Conservation (phyloP, 2,113 vertebrate species). For the Dicrurus megarhynchus region DNA sequence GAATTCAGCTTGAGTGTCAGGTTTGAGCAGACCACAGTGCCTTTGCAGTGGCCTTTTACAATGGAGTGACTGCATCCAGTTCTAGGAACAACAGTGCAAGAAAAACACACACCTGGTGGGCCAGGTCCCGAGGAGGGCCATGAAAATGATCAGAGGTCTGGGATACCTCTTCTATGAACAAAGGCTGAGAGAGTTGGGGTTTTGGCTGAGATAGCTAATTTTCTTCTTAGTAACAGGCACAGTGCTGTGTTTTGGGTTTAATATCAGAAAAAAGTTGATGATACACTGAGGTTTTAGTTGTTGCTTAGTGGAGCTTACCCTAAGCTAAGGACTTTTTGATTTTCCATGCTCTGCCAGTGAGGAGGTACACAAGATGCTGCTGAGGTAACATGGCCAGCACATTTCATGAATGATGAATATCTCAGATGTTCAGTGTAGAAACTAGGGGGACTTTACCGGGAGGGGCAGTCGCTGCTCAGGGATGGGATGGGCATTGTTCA, state of each 20-base stretch:
- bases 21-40: not conserved
- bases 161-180: too few species aligned
- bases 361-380: not conserved
- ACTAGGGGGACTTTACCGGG: too few species aligned
- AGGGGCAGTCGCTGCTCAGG: fast-evolving
- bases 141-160: not conserved
- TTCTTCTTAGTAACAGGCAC: not conserved
- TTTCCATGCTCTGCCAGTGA: not conserved
- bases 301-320: not conserved
- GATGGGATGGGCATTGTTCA: not conserved
- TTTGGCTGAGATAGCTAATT: not conserved
- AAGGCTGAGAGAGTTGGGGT: not conserved
- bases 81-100: not conserved
- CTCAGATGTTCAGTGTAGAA: not conserved
- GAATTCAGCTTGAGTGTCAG: not conserved
- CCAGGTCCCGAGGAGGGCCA: not conserved
- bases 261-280: not conserved
- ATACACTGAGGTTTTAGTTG: not conserved
- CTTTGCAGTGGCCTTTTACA: not conserved
- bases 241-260: not conserved
- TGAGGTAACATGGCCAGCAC: not conserved
- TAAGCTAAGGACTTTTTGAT: not conserved
- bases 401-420: not conserved
- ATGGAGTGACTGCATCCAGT: not conserved
- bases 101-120: not conserved